Base-by-base conservation (phyloP, 2,888 invertebrate genomes). In the Eledona agricola region DNA sequence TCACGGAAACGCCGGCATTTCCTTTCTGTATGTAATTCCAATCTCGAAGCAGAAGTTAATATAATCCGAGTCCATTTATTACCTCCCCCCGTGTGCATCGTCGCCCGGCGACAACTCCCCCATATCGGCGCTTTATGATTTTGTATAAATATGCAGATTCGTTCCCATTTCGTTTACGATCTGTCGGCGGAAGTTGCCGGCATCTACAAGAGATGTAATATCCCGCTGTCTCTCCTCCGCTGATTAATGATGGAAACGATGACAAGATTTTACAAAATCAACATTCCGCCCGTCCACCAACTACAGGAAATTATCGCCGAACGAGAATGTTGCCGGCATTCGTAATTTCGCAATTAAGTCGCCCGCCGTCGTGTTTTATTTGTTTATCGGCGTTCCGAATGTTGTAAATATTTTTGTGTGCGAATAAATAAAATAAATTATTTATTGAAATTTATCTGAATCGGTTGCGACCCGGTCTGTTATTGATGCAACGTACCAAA, bases 161-260 rank as follows among this genome's bases (percentile, higher is more conserved):
- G 70, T 72, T 71, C 67, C 68, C 72, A 70, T 72, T 72, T 72
- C 70, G 72, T 72, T 71, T 66, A 68, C 69, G 70, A 71, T 69
- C 70, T 65, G 65, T 63, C 67, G 65, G 63, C 72, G 71, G 72
- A 72, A 71, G 71, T 63, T 64, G 65, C 62, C 68, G 64, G 67
- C 72, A 70, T 72, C 73, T 73, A 68, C 72, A 70, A 71, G 72
- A 72, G 72, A 72, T 69, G 72, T 70, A 73, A 73, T 73, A 73
- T 73, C 73, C 73, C 73, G 72, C 72, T 73, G 73, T 73, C 72
- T 72, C 69, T 64, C 64, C 64, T 62, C 65, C 55, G 58, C 71
- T 72, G 72, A 73, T 73, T 73, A 73, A 73, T 73, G 73, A 73
- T 72, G 70, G 63, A 71, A 65, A 62, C 66, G 66, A 66, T 66